Base-by-base conservation (phyloP, 2,113 vertebrate genomes). In the Zapornia atra region DNA sequence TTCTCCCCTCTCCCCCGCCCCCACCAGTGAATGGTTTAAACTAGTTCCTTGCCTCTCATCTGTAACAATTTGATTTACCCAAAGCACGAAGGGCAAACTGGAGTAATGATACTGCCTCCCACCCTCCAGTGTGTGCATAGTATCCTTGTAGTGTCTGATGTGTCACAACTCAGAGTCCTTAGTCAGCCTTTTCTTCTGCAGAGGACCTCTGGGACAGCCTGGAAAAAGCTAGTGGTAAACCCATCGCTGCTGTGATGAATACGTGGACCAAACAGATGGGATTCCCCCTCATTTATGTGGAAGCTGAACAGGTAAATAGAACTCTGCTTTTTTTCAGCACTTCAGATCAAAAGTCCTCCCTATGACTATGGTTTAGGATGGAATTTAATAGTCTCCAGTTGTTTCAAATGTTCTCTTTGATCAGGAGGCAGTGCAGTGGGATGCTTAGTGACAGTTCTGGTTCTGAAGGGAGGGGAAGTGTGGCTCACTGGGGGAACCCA, bases 221-320 rank as follows among this genome's bases (percentile, higher is more conserved):
- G 98, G 99, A 99, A 97, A 97, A 99, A 96, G 98, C 99, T 46
- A 99, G 99, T 70, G 99, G 99, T 77, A 99, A 99, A 92, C 99
- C 99, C 78, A 99, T 99, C 56, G 99, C 99, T 92, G 98, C 98
- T 20, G 99, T 99, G 88, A 99, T 99, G 99, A 98, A 98, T 88
- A 99, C 99, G 10, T 99, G 99, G 99, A 99, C 99, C 97, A 99
- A 99, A 96, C 99, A 99, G 79, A 99, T 99, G 99, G 99, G 99
- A 48, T 99, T 99, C 68, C 99, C 99, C 0, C 99, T 99, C 79
- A 99, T 99, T 92, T 99, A 98, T 13, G 99, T 99, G 94, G 99
- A 99, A 84, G 98, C 98, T 70, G 99, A 99, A 33, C 99, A 99
- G 99, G 99, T 99, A 98, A 94, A 61, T 8, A 1, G 1, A 64